Evolutionary conservation across 2,113 vertebrate genomes (phyloP), one percentile per base, ranked within the genome.

Genomic region (Hemicordylus capensis): DNA sequence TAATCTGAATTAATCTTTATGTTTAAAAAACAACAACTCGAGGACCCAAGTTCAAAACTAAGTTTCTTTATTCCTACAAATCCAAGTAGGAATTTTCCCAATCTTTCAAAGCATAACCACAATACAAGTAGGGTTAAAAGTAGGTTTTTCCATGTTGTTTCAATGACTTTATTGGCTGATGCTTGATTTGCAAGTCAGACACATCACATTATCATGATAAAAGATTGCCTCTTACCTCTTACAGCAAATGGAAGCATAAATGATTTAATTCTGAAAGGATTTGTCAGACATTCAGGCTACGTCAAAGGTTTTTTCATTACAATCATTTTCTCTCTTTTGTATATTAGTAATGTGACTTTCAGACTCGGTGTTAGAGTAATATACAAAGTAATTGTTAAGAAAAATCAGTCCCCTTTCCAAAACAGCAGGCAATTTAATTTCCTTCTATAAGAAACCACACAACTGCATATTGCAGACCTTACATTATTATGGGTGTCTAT

Each of bases 201-300:
- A 76, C 84, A 76, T 84, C 72, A 28, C 58, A 90, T 95, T 93
- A 92, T 76, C 93, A 93, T 92, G 63, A 95, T 31, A 93, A 95
- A 96, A 93, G 89, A 54, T 80, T 81, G 87, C 76, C 90, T 73
- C 90, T 88, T 91, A 88, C 37, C 85, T 76, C 58, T 94, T 91
- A 92, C 93, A 95, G 93, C 91, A 94, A 80, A 94, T 95, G 89
- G 95, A 91, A 95, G 88, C 89, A 63, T 76, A 80, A 82, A 93
- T 72, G 84, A 88, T 84, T 89, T 92, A 31, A 88, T 81, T 87
- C 88, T 85, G 74, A 94, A 86, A 86, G 67, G 86, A 74, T 88
- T 87, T 93, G 88, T 93, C 93, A 93, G 90, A 66, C 86, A 92
- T 91, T 92, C 87, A 87, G 93, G 83, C 87, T 94, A 84, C 69